Evolutionary conservation across 2,888 invertebrate species (phyloP), one percentile per base, ranked within the genome.

Genomic region (Gnatocerus cornutus): DNA sequence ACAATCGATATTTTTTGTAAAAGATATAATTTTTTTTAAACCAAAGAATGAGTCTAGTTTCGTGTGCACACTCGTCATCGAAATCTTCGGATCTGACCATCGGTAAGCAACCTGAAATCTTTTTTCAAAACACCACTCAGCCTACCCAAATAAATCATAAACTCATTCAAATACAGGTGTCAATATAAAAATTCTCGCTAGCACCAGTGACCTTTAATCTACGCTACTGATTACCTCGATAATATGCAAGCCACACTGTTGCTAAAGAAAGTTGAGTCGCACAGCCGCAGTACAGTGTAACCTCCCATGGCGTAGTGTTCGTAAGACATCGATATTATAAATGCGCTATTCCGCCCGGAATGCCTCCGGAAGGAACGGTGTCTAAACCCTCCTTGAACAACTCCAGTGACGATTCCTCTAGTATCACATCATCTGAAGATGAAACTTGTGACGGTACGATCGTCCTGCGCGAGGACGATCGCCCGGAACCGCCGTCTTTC

Each of bases 401-500:
- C 41, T 56, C 61, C 41, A 55, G 16, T 29, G 62, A 68, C 12
- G 68, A 68, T 12, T 45, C 45, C 1, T 16, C 33, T 39, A 68
- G 63, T 16, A 61, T 61, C 14, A n/a, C 59, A 3, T 68, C 71
- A 30, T 48, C 50, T 7, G 70, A 70, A 6, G 62, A 55, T n/a
- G 55, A 45, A 30, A 39, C 27, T 1, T 53, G 29, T 29, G 61
- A 48, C 33, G 45, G 53, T 8, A 37, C 56, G 30, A 41, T 68
- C 33, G 63, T 63, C 50, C 16, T 62, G 21, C 55, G 29, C 16
- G 62, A 62, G 9, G 62, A 62, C 33, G 27, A 13, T 39, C n/a
- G 2, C 12, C 52, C 50, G 21, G 53, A 62, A 7, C 43, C 53
- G 1, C 84, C 87, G n/a, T 84, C 84, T 59, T 88, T 90, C 74